Base-by-base conservation (phyloP, 1,140 invertebrate species). In the Rhynchophorus ferrugineus region DNA sequence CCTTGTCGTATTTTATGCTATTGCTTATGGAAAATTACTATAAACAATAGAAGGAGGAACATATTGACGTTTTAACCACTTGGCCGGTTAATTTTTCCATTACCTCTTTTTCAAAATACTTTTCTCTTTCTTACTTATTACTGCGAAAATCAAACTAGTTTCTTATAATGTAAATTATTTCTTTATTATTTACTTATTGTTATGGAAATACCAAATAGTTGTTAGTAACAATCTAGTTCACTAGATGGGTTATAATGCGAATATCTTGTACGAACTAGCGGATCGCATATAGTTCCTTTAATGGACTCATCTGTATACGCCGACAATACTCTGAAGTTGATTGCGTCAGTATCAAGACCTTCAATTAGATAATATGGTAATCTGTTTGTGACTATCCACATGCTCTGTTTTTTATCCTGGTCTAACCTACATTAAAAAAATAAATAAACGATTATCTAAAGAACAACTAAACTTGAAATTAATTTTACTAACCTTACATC, bases 381-480 rank as follows among this genome's bases (percentile, higher is more conserved):
- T 8, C 75, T 71, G 64, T 89, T 89, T 1, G 83, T 81, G 49
- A 89, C 73, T 0, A 87, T 69, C 86, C 85, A 90, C 3, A 89
- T 73, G 49, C 73, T 81, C 49, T 87, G 82, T 14, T 75, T 73
- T 1, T 70, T 60, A 37, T 83, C 82, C 29, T 81, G 74, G 59
- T 89, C 86, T 0, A 88, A 69, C 70, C 51, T 57, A 36, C 33
- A 29, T 22, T 3, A 11, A 38, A 48, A 20, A 48, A 6, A 13
- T 20, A 8, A 41, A 41, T 14, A 16, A 37, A 6, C 6, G 5
- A 6, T 33, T 11, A 5, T 33, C 24, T 6, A n/a, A n/a, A n/a
- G n/a, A n/a, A n/a, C n/a, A n/a, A n/a, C n/a, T n/a, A n/a, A n/a
- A n/a, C n/a, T n/a, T n/a, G n/a, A n/a, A n/a, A n/a, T n/a, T n/a